Evolutionary conservation across 2,797 vertebrate genomes (phyloP), one percentile per base, ranked within the genome.

Genomic region (Miichthys miiuy): DNA sequence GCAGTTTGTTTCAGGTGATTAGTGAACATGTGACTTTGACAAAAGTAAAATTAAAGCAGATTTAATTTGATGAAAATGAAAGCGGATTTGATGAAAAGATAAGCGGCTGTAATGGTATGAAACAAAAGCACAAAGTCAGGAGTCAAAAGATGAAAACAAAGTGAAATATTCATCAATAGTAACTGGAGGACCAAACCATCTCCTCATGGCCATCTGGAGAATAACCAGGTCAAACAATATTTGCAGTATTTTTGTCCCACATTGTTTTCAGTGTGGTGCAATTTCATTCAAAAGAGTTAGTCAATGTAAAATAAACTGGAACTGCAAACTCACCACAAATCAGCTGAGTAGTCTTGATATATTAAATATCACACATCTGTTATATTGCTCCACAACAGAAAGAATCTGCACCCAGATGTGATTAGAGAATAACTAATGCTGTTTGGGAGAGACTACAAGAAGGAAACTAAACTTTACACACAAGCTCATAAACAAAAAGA

Each of bases 381-480:
- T 70, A 25, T 5, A 3, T 9, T 55, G 25, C 54, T 65, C 1
- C 56, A 70, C 57, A 56, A 46, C 51, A 68, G 16, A 1, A 41
- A 48, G 46, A 56, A 58, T 81, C 72, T 65, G 34, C 9, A 57
- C 6, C 7, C 42, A 47, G 25, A 63, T 68, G 13, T 62, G 21
- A 71, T 57, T 48, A 2, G 25, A 58, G 55, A 75, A 69, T 12
- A 2, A 18, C 20, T 6, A 18, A 4, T 38, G 30, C 21, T 11
- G 6, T 61, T 69, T 47, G 46, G 27, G 16, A 80, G 0, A 70
- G 74, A 77, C 12, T 57, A 23, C 0, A 48, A 54, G 18, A 58
- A 5, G n/a, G 5, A 70, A 87, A 79, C 7, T 50, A 34, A 71
- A 71, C 0, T 9, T 69, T 71, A 68, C 34, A 80, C 21, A 65